These are phyloP conservation scores for Doris montereyensis DNA, from an alignment of 2,888 invertebrate species.

Conservation along the genomic window DNA sequence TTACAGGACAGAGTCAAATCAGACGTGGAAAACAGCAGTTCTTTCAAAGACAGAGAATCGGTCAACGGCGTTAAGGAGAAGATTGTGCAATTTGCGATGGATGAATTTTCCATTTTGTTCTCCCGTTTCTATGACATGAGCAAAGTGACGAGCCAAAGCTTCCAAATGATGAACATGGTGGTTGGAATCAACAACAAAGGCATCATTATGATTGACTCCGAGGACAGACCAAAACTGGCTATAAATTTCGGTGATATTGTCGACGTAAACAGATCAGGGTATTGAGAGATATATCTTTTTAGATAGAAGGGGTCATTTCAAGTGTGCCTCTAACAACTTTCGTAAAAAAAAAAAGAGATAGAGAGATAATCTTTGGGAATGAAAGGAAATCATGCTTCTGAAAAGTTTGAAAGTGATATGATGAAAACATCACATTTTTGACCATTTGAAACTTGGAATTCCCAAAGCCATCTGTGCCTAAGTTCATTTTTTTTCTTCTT, in stretches of 20 bases:
- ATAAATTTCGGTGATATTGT: slow-evolving; percentile 57
- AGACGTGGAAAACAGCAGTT: slow-evolving; percentile 20
- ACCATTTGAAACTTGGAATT: too few relatives aligned
- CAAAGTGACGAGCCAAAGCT: slow-evolving; percentile 50
- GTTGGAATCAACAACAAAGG: slow-evolving; percentile 61
- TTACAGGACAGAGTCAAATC: slow-evolving; percentile 30
- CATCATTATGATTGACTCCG: slow-evolving; percentile 58
- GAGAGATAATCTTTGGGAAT: too few relatives aligned
- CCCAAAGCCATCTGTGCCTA: too few relatives aligned
- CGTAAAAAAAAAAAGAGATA: too few relatives aligned
- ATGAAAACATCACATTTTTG: too few relatives aligned
- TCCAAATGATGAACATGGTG: slow-evolving; percentile 47
- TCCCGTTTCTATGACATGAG: slow-evolving; percentile 62
- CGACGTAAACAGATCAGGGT: too few relatives aligned
- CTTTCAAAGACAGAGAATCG: slow-evolving; percentile 42
- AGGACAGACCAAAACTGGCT: slow-evolving; percentile 55
- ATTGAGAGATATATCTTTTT: too few relatives aligned
- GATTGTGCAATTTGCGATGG: slow-evolving; percentile 59
- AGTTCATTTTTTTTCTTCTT: too few relatives aligned
- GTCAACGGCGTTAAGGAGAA: slow-evolving; percentile 50
- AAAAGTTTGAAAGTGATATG: too few relatives aligned
- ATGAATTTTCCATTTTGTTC: slow-evolving; percentile 60
- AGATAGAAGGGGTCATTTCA: too few relatives aligned
- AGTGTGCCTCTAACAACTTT: too few relatives aligned
- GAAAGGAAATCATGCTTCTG: too few relatives aligned